Conservation (phyloP, 2,888 invertebrate genomes). For the Hydroisotoma schaefferi region DNA sequence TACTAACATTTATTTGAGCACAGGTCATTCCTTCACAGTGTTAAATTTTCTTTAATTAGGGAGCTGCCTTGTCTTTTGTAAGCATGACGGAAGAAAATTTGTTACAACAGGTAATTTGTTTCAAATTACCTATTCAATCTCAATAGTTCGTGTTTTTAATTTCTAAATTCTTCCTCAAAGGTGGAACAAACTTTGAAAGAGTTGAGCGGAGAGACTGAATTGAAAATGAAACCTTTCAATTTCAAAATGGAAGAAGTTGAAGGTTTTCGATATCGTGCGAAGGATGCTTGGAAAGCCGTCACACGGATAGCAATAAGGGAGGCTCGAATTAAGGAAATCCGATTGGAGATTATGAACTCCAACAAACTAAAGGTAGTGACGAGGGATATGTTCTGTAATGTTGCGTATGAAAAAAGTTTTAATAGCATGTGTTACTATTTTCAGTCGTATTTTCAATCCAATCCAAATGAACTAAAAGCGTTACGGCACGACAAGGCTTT, state of each 20-base stretch:
- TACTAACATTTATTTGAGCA: no score
- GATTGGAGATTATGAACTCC: constrained; percentile 86
- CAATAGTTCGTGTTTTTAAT: no score
- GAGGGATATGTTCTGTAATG: background rate
- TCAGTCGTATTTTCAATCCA: constrained; percentile 87
- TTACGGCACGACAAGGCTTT: constrained; percentile 80
- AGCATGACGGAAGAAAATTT: constrained; percentile 71
- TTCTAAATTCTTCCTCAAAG: constrained; percentile 18
- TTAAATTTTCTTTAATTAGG: constrained; percentile 55
- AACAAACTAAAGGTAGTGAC: constrained; percentile 80
- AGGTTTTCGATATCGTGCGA: constrained; percentile 88
- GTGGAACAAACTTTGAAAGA: constrained; percentile 67
- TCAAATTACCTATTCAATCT: no score
- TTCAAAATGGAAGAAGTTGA: constrained; percentile 95
- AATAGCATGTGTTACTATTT: no score
- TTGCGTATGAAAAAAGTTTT: background rate
- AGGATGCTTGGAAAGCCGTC: constrained; percentile 92
- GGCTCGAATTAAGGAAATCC: constrained; percentile 92
- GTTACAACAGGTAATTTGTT: constrained; percentile 56
- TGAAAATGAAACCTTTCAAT: constrained; percentile 65
- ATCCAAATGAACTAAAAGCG: constrained; percentile 80
- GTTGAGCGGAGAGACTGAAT: constrained; percentile 63
- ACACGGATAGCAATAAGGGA: constrained; percentile 90
- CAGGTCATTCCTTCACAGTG: background rate
- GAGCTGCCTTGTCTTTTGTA: constrained; percentile 84